These are phyloP conservation scores for Drosophila bipectinata DNA, from an alignment of 1,140 invertebrate genomes.

Conservation along the genomic window DNA sequence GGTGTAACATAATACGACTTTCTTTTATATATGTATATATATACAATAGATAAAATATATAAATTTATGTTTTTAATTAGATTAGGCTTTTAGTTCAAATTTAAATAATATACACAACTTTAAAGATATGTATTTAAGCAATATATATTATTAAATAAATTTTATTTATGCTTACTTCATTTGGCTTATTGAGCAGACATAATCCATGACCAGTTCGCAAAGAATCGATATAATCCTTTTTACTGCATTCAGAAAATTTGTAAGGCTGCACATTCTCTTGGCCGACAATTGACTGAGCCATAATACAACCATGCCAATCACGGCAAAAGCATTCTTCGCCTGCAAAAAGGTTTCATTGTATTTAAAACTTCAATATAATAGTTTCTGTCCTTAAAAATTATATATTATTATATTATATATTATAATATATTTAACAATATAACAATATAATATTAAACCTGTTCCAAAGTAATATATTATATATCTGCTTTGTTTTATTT, in stretches of 20 bases:
- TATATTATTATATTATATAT: too few species aligned
- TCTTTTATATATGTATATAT: too few species aligned
- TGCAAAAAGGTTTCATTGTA: constrained; percentile 17
- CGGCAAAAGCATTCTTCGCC: constrained; percentile 91
- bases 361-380: not conserved
- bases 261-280: constrained; percentile 96
- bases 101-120: too few species aligned
- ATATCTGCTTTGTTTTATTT: too few species aligned
- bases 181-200: constrained; percentile 95
- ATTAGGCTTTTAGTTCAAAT: too few species aligned
- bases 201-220: constrained; percentile 91
- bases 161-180: constrained; percentile 87
- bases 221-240: constrained; percentile 92
- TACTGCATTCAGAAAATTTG: constrained; percentile 95
- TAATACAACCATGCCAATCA: constrained; percentile 98
- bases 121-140: not conserved
- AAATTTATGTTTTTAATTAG: too few species aligned
- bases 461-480: too few species aligned
- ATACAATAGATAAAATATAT: too few species aligned
- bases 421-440: too few species aligned
- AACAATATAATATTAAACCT: too few species aligned
- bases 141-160: not conserved
- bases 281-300: constrained; percentile 96
- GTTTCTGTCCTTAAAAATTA: too few species aligned
- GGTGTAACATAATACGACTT: too few species aligned